These are phyloP conservation scores for Eupeodes luniger DNA, from an alignment of 2,888 invertebrate species.

Conservation along the genomic window DNA sequence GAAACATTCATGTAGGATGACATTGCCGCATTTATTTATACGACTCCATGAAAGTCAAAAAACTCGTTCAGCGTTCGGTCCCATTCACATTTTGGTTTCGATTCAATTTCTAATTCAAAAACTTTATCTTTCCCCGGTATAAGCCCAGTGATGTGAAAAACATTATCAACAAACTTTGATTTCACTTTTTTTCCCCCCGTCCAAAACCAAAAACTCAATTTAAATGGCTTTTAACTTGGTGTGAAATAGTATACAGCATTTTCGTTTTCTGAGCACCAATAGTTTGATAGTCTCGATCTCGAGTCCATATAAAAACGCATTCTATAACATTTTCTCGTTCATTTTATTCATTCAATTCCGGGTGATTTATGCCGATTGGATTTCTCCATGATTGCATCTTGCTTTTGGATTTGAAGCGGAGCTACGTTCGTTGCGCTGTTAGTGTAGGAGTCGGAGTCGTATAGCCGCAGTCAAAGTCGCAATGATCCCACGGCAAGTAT, in stretches of 20 bases:
- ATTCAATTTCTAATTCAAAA: conserved; percentile 52
- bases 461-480: background rate
- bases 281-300: conserved; percentile 43
- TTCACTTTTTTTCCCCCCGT: conserved; percentile 1
- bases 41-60: background rate
- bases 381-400: conserved; percentile 73
- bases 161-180: conserved; percentile 68
- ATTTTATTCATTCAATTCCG: conserved; percentile 74
- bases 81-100: conserved; percentile 2
- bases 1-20: background rate
- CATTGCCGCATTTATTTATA: background rate
- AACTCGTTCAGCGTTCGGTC: conserved; percentile 40
- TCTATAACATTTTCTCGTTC: conserved; percentile 56
- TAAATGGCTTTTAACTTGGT: conserved; percentile 48
- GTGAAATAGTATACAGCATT: conserved; percentile 11
- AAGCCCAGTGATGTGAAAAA: conserved; percentile 44
- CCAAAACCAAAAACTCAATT: conserved; percentile 44
- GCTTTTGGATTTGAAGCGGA: conserved; percentile 5
- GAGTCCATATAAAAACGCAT: conserved; percentile 53
- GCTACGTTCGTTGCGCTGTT: no score
- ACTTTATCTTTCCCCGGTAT: conserved; percentile 36
- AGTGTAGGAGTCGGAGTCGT: no score
- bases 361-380: conserved; percentile 76
- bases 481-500: background rate
- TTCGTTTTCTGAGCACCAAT: background rate